These are phyloP conservation scores for Limnothrissa miodon DNA, from an alignment of 2,113 vertebrate genomes.

Conservation along the genomic window DNA sequence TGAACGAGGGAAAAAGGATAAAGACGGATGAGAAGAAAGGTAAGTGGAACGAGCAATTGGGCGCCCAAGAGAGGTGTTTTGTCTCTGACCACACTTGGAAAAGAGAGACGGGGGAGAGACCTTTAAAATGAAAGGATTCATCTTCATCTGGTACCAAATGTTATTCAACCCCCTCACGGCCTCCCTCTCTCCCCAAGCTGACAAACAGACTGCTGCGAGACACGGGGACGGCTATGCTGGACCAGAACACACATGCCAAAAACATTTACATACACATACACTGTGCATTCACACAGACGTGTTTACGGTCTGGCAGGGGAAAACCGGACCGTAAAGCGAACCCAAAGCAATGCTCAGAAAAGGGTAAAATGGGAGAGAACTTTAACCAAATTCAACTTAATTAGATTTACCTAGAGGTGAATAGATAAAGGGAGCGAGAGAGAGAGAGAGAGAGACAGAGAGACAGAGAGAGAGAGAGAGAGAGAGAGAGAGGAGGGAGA, in stretches of 20 bases:
- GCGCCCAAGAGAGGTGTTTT: neutral
- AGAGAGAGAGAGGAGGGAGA: neutral
- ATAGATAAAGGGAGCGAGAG: neutral
- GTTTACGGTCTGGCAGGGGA: neutral
- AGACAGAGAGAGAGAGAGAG: constrained; percentile 2
- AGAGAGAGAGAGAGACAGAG: neutral
- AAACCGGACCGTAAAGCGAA: neutral
- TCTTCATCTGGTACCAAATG: constrained; percentile 3
- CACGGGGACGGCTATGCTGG: neutral
- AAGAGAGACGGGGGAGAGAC: neutral
- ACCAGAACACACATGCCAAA: neutral
- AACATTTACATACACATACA: neutral
- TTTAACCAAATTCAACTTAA: neutral
- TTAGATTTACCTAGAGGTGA: neutral
- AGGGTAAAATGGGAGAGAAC: neutral
- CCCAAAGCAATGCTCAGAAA: neutral
- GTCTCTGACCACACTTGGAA: neutral
- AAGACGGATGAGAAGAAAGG: neutral
- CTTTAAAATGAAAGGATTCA: neutral
- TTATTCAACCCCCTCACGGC: neutral
- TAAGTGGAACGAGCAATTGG: neutral
- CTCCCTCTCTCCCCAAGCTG: neutral
- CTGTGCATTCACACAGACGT: constrained; percentile 19
- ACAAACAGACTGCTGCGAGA: neutral
- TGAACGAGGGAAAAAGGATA: neutral